phyloP scores from a whole-genome alignment of 2,113 vertebrate genomes.

The Chelonoidis abingdonii region DNA sequence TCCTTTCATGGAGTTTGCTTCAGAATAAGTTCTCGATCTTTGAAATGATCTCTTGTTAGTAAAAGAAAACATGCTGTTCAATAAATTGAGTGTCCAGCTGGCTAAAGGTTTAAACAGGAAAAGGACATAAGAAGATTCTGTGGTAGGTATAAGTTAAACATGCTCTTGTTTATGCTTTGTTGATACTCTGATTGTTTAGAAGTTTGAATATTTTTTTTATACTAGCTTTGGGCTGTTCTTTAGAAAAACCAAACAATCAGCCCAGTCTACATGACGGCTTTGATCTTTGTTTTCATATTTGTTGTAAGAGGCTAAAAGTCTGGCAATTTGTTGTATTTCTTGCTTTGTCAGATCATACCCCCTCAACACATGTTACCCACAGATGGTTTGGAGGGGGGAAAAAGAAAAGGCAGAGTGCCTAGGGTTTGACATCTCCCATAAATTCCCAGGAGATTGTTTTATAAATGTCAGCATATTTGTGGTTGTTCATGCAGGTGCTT shows the following conservation, averaged over 20 bases:
- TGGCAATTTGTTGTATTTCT: conserved; percentile 66
- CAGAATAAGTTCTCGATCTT: conserved; percentile 41
- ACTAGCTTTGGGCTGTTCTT: conserved; percentile 73
- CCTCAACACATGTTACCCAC: conserved; percentile 52
- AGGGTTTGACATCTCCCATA: conserved; percentile 61
- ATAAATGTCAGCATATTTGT: conserved; percentile 59
- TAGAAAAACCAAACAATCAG: conserved; percentile 68
- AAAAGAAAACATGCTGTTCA: conserved; percentile 61
- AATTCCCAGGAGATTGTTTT: conserved; percentile 56
- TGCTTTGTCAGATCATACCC: conserved; percentile 66
- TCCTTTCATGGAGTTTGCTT: conserved; percentile 54
- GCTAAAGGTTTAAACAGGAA: conserved; percentile 68
- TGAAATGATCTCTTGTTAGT: conserved; percentile 52
- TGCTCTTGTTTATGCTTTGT: conserved; percentile 68
- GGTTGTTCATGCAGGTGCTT: conserved; percentile 60
- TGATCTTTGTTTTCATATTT: conserved; percentile 77
- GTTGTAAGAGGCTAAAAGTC: conserved; percentile 69
- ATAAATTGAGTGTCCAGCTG: conserved; percentile 63
- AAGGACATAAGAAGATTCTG: conserved; percentile 60
- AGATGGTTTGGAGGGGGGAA: conserved; percentile 59
- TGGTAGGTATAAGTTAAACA: conserved; percentile 79
- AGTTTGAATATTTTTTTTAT: conserved; percentile 56
- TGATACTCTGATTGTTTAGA: conserved; percentile 75
- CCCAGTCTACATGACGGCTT: conserved; percentile 47
- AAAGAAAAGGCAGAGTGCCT: conserved; percentile 46